Evolutionary conservation across 2,888 invertebrate genomes (phyloP), one percentile per base, ranked within the genome.

Genomic region (Amiota communis): DNA sequence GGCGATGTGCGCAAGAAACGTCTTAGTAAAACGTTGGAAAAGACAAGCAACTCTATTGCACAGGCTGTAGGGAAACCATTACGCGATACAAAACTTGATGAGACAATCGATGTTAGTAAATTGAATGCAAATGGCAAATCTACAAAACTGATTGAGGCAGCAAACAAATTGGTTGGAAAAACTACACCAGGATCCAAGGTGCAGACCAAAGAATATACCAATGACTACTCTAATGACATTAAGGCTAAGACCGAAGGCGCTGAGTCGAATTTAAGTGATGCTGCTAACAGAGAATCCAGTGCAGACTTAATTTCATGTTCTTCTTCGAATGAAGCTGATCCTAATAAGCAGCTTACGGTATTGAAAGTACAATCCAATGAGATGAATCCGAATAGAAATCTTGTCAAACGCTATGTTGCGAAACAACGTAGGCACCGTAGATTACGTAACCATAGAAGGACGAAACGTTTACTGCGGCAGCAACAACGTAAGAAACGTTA

Each of bases 341-440:
- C 36, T 6, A 6, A 4, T 2, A 36, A 36, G 36, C 8, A 36
- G 1, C 36, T 6, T 36, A 36, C 36, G 36, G 6, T 36, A 2
- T 36, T 4, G 1, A 46, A 46, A 17, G 65, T 48, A 17, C 0
- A 63, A 17, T 51, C n/a, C 49, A 69, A 79, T 11, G 75, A 76
- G 6, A 74, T 74, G 20, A 72, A 77, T 10, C 36, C 10, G 17
- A 76, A 73, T 17, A 77, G 75, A 53, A 76, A 79, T 2, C 77
- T 84, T 0, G 74, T 72, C 6, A 83, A 77, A 47, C 77, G 85
- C 1, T 17, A 48, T 47, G 20, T 49, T 3, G 3, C n/a, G 8
- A 15, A 20, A 10, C 17, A 17, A 0, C 65, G 47, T 13, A 46
- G 8, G 47, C 1, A 17, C 13, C n/a, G 10, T 8, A 23, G 17